Conservation (phyloP, 2,888 invertebrate species). For the Eupeodes latifasciatus region DNA sequence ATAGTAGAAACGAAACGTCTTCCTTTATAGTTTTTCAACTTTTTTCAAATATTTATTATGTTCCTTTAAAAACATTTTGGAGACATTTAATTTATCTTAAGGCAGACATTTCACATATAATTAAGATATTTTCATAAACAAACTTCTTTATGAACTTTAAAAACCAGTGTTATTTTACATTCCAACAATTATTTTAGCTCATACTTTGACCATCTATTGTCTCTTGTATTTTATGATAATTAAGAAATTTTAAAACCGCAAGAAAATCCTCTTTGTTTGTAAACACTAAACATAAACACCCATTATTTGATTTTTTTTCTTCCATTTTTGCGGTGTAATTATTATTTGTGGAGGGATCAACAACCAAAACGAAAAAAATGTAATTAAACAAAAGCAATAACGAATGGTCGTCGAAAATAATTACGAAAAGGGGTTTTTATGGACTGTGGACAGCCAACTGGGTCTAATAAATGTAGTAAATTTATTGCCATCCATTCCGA, state of each 20-base stretch:
- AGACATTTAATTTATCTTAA: no score
- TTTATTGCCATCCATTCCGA: constrained; percentile 25
- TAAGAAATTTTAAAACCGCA: constrained; percentile 13
- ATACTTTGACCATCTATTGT: background rate
- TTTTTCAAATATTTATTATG: no score
- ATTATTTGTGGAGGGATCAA: constrained; percentile 4
- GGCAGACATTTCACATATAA: no score
- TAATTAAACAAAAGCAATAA: constrained; percentile 42
- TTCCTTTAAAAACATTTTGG: no score
- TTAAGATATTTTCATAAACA: no score
- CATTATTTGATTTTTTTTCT: constrained; percentile 11
- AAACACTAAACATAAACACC: constrained; percentile 21
- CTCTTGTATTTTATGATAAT: background rate
- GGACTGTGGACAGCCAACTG: constrained; percentile 33
- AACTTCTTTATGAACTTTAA: no score
- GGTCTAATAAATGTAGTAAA: constrained; percentile 27
- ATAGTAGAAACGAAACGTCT: no score
- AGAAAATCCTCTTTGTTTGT: background rate
- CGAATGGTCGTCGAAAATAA: constrained; percentile 32
- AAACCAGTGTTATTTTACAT: no score
- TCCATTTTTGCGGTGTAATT: constrained; percentile 26
- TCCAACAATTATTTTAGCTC: no score
- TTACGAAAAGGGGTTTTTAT: constrained; percentile 26
- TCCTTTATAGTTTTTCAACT: no score
- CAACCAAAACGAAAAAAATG: constrained; percentile 8